Evolutionary conservation across 2,113 vertebrate species (phyloP).

Genomic region (Otis tarda): DNA sequence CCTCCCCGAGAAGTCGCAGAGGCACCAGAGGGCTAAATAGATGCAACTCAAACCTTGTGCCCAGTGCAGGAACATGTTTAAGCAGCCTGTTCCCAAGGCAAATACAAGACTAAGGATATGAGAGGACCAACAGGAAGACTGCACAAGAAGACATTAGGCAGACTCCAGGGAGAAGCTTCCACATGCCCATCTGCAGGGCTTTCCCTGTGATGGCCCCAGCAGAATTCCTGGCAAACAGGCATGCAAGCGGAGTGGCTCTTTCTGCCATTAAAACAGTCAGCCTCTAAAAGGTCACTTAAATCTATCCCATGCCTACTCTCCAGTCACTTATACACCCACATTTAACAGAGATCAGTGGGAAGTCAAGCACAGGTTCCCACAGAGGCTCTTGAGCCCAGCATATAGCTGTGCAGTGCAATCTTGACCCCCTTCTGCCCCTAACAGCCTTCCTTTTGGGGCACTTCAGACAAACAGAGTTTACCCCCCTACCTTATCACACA

Average conservation of each 20-base stretch:
- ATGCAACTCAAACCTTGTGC: rapidly evolving
- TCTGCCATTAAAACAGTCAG: background rate
- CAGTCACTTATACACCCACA: background rate
- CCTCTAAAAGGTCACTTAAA: background rate
- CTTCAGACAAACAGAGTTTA: background rate
- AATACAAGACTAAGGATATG: background rate
- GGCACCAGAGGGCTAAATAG: background rate
- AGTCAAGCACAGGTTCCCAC: background rate
- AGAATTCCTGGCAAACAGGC: background rate
- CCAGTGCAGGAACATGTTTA: rapidly evolving
- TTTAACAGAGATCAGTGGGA: background rate
- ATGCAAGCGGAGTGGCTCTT: background rate
- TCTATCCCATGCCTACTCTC: background rate
- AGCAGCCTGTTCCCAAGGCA: background rate
- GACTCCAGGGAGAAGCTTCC: background rate
- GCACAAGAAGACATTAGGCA: background rate
- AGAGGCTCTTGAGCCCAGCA: background rate
- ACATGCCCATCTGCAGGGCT: background rate
- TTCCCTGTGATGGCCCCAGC: background rate
- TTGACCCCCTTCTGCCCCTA: background rate
- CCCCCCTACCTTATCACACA: background rate
- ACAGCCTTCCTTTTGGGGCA: background rate
- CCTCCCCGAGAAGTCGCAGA: background rate
- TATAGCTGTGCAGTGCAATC: background rate
- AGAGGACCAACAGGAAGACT: background rate